These are phyloP conservation scores for Oscheius sp. DNA, from an alignment of 2,888 invertebrate genomes.

Conservation along the genomic window DNA sequence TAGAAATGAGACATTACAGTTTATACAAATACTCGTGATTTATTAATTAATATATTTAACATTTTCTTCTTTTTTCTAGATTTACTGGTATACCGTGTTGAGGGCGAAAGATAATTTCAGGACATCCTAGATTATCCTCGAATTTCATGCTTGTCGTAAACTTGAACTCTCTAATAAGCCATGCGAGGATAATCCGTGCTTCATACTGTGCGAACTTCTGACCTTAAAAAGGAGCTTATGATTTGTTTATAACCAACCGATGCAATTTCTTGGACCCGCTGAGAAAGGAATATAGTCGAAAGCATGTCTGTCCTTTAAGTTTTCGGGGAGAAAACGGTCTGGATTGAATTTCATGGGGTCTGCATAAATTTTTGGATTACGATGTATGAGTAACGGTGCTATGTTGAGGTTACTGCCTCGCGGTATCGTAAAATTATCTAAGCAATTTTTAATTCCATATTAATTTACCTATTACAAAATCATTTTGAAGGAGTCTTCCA, in stretches of 20 bases:
- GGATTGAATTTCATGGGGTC: conserved; percentile 72
- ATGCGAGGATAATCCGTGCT: not conserved
- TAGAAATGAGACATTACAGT: no score
- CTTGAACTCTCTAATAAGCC: conserved; percentile 9
- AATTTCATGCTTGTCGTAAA: conserved; percentile 12
- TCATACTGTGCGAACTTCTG: conserved; percentile 17
- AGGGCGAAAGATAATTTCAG: conserved; percentile 12
- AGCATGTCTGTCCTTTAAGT: conserved; percentile 58
- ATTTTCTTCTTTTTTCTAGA: not conserved
- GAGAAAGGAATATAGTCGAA: conserved; percentile 67
- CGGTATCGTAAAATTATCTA: conserved; percentile 4
- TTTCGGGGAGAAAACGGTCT: conserved; percentile 71
- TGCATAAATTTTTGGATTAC: conserved; percentile 17
- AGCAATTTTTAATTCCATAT: not conserved
- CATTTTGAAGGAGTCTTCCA: conserved; percentile 43
- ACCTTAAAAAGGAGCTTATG: not conserved
- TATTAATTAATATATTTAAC: no score
- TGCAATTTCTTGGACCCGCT: conserved; percentile 66
- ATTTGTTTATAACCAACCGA: conserved; percentile 37
- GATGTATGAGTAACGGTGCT: conserved; percentile 10
- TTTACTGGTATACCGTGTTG: conserved; percentile 10
- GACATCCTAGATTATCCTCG: conserved; percentile 9
- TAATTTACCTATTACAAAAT: conserved; percentile 42
- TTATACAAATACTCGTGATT: no score
- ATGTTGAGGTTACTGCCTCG: not conserved